Base-by-base conservation (phyloP, 2,888 invertebrate species). In the Scrobipalpa costella region DNA sequence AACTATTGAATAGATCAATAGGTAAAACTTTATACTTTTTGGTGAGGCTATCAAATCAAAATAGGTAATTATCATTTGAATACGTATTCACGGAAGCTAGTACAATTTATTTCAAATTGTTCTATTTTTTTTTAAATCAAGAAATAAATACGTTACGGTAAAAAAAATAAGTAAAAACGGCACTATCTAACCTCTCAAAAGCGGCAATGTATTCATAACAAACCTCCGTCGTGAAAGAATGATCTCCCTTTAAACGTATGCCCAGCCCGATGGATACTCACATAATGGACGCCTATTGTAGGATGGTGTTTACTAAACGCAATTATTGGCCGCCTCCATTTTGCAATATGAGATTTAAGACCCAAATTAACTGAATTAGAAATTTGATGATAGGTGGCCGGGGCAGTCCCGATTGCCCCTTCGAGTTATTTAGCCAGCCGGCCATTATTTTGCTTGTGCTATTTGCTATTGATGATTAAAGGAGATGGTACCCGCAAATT, bases 341-440 rank as follows among this genome's bases (percentile, higher is more conserved):
- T 81, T 79, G 85, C 84, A 87, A 88, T 89, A 90, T 89, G 88
- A 90, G 90, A 90, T 90, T 90, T 89, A 84, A 84, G 78, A 83
- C 81, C 81, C 81, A 83, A 90, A 89, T 91, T 91, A 88, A 90
- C 80, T 90, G 86, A 91, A 90, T 90, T 90, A 88, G 84, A 81
- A 84, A 80, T 75, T 73, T 65, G 77, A 80, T 67, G 65, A 68
- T 74, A 75, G 73, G 73, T 78, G 75, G 77, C 75, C 19, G 7
- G 33, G 33, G 73, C 75, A 74, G 76, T 7, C 55, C 55, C 5
- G 27, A 15, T 34, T 11, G 6, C 52, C 52, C 52, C n/a, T 52
- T 52, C 7, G 17, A n/a, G n/a, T 15, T 15, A 15, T 55, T 52
- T 52, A 21, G 49, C 6, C 13, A 21, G 27, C 19, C 21, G 27